Conservation (phyloP, 2,888 invertebrate species). For the Tenthredo scrophulariae region DNA sequence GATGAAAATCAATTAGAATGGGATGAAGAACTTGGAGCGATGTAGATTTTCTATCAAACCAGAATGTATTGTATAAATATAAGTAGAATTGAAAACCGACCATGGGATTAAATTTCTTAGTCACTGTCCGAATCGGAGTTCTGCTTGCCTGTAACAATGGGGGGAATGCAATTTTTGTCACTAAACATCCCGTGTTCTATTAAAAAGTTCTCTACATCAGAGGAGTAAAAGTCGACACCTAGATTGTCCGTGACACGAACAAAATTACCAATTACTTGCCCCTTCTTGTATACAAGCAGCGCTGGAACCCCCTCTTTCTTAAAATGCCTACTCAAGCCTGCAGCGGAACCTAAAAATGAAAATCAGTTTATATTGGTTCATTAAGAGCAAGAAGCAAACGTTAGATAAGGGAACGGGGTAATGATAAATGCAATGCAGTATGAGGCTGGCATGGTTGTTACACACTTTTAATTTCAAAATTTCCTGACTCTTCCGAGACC, state of each 20-base stretch:
- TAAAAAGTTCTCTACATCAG: constrained; percentile 94
- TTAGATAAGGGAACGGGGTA: no score
- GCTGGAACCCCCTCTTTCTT: constrained; percentile 94
- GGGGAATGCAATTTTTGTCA: constrained; percentile 83
- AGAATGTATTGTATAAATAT: not conserved
- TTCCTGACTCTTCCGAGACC: no score
- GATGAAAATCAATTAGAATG: not conserved
- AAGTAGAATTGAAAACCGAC: not conserved
- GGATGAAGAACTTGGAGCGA: not conserved
- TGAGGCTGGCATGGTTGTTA: no score
- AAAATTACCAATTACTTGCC: constrained; percentile 95
- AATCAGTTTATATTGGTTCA: not conserved
- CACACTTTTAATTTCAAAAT: no score
- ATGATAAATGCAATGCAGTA: no score
- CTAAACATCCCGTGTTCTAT: constrained; percentile 91
- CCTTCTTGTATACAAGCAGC: constrained; percentile 92
- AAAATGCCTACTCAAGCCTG: constrained; percentile 93
- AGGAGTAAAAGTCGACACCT: constrained; percentile 93
- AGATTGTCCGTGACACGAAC: constrained; percentile 92
- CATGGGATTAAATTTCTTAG: constrained; percentile 49
- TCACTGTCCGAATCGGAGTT: constrained; percentile 75
- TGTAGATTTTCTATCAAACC: not conserved
- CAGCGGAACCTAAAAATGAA: constrained; percentile 82
- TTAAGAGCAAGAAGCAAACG: not conserved
- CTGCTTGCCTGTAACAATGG: constrained; percentile 75